Base-by-base conservation (phyloP, 1,140 invertebrate genomes). In the Brachionus angularis region DNA sequence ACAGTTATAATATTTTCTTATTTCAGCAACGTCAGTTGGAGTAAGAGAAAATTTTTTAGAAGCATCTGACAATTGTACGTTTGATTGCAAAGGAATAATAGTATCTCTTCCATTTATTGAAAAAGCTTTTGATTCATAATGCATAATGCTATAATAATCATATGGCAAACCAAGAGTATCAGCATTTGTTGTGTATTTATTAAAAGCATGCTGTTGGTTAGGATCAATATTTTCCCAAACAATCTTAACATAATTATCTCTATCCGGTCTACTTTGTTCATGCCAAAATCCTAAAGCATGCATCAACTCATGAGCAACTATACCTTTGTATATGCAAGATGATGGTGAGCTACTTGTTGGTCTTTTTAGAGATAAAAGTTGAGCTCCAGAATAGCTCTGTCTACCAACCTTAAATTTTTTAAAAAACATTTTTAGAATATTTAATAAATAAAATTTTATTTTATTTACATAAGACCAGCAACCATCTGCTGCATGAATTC, bases 231-330 rank as follows among this genome's bases (percentile, higher is more conserved):
- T 62, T 31, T 62, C 39, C 5, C n/a, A 62, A 16, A 12, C 16
- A 16, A 62, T 16, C 16, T 29, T 12, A 8, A 83, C 83, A 73
- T 84, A 82, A 14, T 90, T 87, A 77, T 98, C 94, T 50, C 96
- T 83, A 83, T 98, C 96, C 0, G 95, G 94, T 50, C 96, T 83
- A 0, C 95, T 98, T 79, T 98, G 96, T 81, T 98, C 94, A 78
- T 98, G 94, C 91, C 92, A 96, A 80, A 96, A 96, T 58, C 93
- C 94, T 4, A 98, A 93, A 64, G 97, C 95, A 82, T 98, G 96
- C 10, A 96, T 95, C 61, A 98, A 81, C 81, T 98, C 96, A 80
- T 99, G 96, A 1, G 98, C 94, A n/a, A 98, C 93, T 74, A 98
- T 98, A 29, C 96, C 95, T 46, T 49, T 70, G 16, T 52, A 52